Evolutionary conservation across 2,888 invertebrate species (phyloP).

Genomic region (Oscheius sp.): DNA sequence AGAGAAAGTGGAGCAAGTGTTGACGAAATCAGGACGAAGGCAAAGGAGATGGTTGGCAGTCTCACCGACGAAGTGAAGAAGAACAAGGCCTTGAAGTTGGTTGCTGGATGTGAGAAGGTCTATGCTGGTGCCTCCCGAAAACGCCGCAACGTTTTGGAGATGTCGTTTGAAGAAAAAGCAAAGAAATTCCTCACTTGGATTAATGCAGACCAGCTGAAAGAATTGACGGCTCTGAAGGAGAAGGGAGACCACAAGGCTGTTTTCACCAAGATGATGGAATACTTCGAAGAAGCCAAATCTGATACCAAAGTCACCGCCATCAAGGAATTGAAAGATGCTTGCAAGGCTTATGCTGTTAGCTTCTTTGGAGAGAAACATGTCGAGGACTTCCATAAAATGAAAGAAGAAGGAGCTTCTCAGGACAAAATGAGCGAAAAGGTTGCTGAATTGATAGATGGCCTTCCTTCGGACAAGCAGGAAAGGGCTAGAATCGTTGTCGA

Average conservation of each 20-base stretch:
- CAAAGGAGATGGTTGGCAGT: slow-evolving; percentile 29
- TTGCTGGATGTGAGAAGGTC: slow-evolving; percentile 43
- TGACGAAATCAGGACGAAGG: slow-evolving; percentile 43
- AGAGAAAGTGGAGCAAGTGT: slow-evolving; percentile 54
- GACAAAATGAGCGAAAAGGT: slow-evolving; percentile 48
- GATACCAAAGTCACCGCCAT: slow-evolving; percentile 38
- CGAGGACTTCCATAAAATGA: slow-evolving; percentile 51
- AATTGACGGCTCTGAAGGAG: slow-evolving; percentile 28
- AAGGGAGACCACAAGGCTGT: slow-evolving; percentile 31
- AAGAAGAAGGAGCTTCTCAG: slow-evolving; percentile 52
- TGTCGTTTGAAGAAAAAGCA: slow-evolving; percentile 27
- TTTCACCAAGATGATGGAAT: slow-evolving; percentile 41
- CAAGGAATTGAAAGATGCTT: slow-evolving; percentile 43
- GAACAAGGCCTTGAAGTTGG: slow-evolving; percentile 30
- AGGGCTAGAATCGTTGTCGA: slow-evolving; percentile 44
- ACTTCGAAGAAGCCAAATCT: slow-evolving; percentile 38
- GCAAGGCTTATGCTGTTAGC: slow-evolving; percentile 45
- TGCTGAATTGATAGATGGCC: slow-evolving; percentile 25
- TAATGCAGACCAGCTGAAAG: slow-evolving; percentile 37
- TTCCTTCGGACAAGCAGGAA: slow-evolving; percentile 52
- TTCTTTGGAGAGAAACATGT: slow-evolving; percentile 57
- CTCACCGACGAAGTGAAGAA: slow-evolving; percentile 41
- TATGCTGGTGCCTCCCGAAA: slow-evolving; percentile 31
- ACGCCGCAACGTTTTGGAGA: slow-evolving; percentile 33
- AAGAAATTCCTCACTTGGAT: slow-evolving; percentile 38